Evolutionary conservation across 2,888 invertebrate genomes (phyloP).

Genomic region (Apamea crenata): DNA sequence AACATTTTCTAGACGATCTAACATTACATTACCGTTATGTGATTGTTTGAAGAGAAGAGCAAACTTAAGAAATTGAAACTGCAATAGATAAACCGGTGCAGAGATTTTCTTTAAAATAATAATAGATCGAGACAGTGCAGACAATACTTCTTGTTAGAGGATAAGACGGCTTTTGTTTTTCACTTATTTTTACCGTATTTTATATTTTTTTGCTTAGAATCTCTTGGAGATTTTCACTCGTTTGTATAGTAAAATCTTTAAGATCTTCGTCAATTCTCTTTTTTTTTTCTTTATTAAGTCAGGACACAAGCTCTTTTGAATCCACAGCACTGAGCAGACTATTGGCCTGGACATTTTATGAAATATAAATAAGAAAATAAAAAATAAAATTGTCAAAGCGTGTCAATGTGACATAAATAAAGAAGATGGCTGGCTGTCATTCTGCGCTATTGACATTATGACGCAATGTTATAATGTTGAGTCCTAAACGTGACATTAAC

Average conservation of each 20-base stretch:
- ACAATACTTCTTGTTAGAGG: constrained; percentile 70
- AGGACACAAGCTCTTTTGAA: not conserved
- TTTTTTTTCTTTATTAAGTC: no score
- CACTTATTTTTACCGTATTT: constrained; percentile 17
- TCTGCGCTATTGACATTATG: not conserved
- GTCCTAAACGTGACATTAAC: no score
- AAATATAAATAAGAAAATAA: not conserved
- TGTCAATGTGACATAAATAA: not conserved
- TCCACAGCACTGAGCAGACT: not conserved
- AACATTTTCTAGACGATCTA: constrained; percentile 60
- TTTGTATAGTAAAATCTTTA: not conserved
- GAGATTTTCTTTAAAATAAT: constrained; percentile 54
- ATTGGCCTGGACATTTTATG: not conserved
- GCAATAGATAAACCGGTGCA: constrained; percentile 51
- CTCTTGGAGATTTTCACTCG: constrained; percentile 7
- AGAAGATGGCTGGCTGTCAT: not conserved
- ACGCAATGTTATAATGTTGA: no score
- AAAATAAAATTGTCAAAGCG: not conserved
- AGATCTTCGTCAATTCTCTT: not conserved
- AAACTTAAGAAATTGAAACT: constrained; percentile 64
- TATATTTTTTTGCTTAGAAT: constrained; percentile 5
- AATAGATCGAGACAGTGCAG: constrained; percentile 53
- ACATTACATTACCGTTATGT: constrained; percentile 63
- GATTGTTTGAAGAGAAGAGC: constrained; percentile 59
- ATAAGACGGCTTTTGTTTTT: constrained; percentile 33